phyloP scores from a whole-genome alignment of 2,797 vertebrate species.

The Arrhamphus sclerolepis region DNA sequence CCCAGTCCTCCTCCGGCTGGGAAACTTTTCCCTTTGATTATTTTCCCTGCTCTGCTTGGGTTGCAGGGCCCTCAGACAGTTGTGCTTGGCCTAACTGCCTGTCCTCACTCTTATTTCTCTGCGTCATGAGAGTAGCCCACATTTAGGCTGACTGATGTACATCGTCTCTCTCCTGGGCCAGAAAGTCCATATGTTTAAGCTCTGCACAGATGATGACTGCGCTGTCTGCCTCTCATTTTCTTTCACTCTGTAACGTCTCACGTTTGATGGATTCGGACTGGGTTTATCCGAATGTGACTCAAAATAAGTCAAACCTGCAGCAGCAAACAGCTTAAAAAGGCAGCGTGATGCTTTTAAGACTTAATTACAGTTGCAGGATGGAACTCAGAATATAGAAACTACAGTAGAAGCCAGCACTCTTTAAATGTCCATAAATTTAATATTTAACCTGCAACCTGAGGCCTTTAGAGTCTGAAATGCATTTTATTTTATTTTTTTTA shows the following conservation, averaged over 20 bases:
- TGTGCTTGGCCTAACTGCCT: conserved; percentile 2
- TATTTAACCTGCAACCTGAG: too few relatives aligned
- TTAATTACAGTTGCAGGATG: too few relatives aligned
- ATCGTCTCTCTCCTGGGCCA: conserved; percentile 41
- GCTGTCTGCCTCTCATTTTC: conserved; percentile 18
- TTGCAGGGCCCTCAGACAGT: conserved; percentile 15
- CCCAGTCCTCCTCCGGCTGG: conserved; percentile 2
- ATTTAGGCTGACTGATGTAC: conserved; percentile 34
- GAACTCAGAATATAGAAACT: too few relatives aligned
- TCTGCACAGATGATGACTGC: conserved; percentile 22
- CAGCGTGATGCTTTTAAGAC: too few relatives aligned
- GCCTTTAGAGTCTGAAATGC: too few relatives aligned
- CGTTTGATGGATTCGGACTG: conserved; percentile 3
- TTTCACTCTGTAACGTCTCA: conserved; percentile 1
- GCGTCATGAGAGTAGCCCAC: conserved; percentile 38
- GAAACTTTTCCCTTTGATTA: background rate
- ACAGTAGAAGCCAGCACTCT: too few relatives aligned
- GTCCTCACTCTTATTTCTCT: conserved; percentile 34
- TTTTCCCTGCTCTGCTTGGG: conserved; percentile 4
- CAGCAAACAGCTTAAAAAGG: too few relatives aligned
- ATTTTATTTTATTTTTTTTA: too few relatives aligned
- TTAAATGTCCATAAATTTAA: too few relatives aligned
- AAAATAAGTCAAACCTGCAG: too few relatives aligned
- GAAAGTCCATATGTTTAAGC: conserved; percentile 7
- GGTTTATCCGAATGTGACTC: background rate